These are phyloP conservation scores for Rhagologus leucostigma DNA, from an alignment of 2,113 vertebrate species.

Conservation along the genomic window DNA sequence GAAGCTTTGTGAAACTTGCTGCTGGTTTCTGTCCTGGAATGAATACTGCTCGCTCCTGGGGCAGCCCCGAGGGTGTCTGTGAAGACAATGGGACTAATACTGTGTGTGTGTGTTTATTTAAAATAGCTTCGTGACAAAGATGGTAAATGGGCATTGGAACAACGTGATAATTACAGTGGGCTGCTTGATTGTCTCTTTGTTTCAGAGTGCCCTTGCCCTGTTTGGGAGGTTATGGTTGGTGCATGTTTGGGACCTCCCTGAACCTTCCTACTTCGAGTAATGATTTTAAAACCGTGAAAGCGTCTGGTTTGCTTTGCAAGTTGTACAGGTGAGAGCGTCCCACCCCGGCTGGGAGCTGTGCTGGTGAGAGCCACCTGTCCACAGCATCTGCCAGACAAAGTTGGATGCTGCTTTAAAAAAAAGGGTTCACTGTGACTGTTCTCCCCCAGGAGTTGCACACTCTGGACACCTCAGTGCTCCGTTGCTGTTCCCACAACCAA, in stretches of 20 bases:
- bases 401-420: neutral
- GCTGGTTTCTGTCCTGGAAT: neutral
- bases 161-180: neutral
- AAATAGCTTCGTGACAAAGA: neutral
- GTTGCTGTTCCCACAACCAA: accelerated
- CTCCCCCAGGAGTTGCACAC: accelerated
- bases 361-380: neutral
- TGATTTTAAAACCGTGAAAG: neutral
- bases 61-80: neutral
- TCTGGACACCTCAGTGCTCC: neutral
- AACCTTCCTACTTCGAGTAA: neutral
- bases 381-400: accelerated
- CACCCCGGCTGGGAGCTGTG: neutral
- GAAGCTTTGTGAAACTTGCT: neutral
- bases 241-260: neutral
- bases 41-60: neutral
- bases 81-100: neutral
- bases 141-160: neutral
- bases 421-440: accelerated
- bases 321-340: neutral
- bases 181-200: neutral
- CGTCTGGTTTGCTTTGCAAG: neutral
- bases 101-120: neutral
- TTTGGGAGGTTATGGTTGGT: neutral
- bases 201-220: neutral